These are phyloP conservation scores for Erythrolamprus reginae DNA, from an alignment of 2,113 vertebrate species.

Conservation along the genomic window DNA sequence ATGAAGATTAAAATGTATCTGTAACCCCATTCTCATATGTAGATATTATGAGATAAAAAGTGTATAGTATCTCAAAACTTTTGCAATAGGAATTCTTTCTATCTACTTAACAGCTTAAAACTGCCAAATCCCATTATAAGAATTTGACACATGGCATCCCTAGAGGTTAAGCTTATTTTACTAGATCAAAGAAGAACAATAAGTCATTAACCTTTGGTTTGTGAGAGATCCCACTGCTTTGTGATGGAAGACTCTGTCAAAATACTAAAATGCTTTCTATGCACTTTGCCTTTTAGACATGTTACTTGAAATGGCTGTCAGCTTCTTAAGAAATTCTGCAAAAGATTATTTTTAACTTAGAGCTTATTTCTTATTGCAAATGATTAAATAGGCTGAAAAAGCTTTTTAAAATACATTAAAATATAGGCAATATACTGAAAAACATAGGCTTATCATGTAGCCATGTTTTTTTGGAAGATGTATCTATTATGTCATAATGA, in stretches of 20 bases:
- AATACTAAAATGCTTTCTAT: slow-evolving; percentile 10
- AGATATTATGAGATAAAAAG: background rate
- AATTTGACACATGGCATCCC: slow-evolving; percentile 32
- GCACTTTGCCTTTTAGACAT: slow-evolving; percentile 34
- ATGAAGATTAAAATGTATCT: slow-evolving; percentile 39
- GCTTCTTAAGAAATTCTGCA: background rate
- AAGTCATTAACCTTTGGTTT: slow-evolving; percentile 43
- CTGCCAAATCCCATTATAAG: slow-evolving; percentile 4
- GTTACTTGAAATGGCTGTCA: slow-evolving; percentile 32
- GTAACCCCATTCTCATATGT: background rate
- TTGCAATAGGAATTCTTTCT: slow-evolving; percentile 19
- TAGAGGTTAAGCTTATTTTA: slow-evolving; percentile 33
- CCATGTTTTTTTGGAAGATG: background rate
- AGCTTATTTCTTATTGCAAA: background rate
- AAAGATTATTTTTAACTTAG: background rate
- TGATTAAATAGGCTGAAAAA: background rate
- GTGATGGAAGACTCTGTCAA: slow-evolving; percentile 45
- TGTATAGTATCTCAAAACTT: background rate
- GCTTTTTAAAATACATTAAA: background rate
- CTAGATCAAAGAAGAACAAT: slow-evolving; percentile 48
- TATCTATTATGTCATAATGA: background rate
- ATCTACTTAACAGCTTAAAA: slow-evolving; percentile 22
- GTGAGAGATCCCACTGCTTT: slow-evolving; percentile 11
- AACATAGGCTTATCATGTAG: background rate
- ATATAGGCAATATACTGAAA: background rate